Base-by-base conservation (phyloP, 2,113 vertebrate species). In the Accipiter virgatus region DNA sequence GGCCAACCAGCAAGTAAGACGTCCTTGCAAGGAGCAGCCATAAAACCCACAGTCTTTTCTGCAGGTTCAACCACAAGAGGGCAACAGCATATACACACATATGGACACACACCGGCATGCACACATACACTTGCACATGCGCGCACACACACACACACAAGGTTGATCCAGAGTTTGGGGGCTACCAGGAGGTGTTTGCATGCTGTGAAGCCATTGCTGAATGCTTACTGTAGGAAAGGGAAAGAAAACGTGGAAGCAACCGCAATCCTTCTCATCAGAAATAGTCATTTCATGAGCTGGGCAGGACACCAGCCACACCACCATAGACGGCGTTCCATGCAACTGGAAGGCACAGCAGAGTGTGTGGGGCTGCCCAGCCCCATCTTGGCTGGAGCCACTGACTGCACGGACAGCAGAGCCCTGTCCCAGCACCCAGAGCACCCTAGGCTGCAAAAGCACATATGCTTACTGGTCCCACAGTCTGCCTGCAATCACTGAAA, bases 311-410 rank as follows among this genome's bases (percentile, higher is more conserved):
- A 27, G 65, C 65, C 3, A 2, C 12, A 3, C 20, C 4, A 18
- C 29, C 45, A 26, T 4, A 9, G 73, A 25, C 31, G 26, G 31
- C 0, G 4, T 23, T 23, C 18, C 12, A 13, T 0, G 2, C 0
- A 3, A 31, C 56, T 18, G 1, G 43, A 38, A 82, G 13, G n/a
- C 50, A 63, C 16, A 42, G 42, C 3, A 1, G 11, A 29, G 9
- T 0, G 21, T 0, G 2, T 19, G 70, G 34, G 25, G 52, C 12
- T 65, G 55, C 38, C 9, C n/a, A 77, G 27, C 18, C 19, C 27
- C 2, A 1, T 26, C 25, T 19, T n/a, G 61, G 62, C 27, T 75
- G 68, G 19, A 65, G 34, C 20, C 50, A n/a, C 19, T 2, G 20
- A 15, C 25, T 8, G 21, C 8, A 11, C 2, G 6, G 55, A 13